phyloP scores from a whole-genome alignment of 2,797 vertebrate genomes.

The Diceros bicornis region DNA sequence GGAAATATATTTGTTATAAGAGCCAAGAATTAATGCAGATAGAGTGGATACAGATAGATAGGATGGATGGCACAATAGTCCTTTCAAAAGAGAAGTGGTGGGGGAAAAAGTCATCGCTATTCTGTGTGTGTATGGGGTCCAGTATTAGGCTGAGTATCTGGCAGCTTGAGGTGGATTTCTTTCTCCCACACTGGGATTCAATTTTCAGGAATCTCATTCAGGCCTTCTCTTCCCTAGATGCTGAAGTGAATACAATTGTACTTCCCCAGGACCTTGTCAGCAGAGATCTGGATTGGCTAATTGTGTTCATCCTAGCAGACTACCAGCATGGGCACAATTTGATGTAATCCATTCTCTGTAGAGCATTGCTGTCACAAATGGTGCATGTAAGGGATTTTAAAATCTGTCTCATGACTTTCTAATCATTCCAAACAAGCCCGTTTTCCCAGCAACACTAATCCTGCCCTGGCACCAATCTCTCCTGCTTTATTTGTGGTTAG shows the following conservation, averaged over 20 bases:
- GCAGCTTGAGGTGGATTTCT: background rate
- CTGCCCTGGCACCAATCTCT: background rate
- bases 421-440: background rate
- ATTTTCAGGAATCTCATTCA: background rate
- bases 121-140: background rate
- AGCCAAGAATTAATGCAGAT: background rate
- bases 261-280: background rate
- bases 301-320: background rate
- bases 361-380: background rate
- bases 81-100: background rate
- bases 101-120: background rate
- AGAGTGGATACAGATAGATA: background rate
- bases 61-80: background rate
- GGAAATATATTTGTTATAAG: background rate
- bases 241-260: background rate
- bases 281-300: background rate
- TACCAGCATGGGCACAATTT: background rate
- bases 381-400: background rate
- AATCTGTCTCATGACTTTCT: background rate
- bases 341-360: background rate
- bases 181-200: background rate
- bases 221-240: background rate
- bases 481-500: background rate
- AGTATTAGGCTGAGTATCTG: background rate
- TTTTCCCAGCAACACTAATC: background rate